A percentile compares a stretch with the other conserved stretches of the same genome.
phyloP scores from a whole-genome alignment of 2,888 invertebrate genomes.

The Drosophila macrothrix region DNA sequence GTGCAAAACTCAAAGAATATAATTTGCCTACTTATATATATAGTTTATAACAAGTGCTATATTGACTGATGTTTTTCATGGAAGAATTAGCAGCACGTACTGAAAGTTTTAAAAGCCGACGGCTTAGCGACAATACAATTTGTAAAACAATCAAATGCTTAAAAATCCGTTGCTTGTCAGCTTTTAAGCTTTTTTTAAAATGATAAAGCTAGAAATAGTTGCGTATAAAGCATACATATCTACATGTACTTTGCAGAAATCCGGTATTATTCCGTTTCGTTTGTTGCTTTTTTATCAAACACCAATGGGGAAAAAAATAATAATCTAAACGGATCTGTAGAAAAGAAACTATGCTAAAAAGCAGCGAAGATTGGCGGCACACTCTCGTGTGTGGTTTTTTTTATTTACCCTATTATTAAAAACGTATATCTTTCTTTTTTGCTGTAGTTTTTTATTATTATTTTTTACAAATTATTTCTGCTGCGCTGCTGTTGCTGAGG shows the following conservation, averaged over 20 bases:
- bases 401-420: conserved; percentile 38
- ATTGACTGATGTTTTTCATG: not conserved
- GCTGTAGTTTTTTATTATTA: conserved; percentile 6
- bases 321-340: conserved; percentile 38
- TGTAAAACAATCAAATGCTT: not conserved
- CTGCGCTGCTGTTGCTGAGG: conserved; percentile 27
- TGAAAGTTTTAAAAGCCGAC: not conserved
- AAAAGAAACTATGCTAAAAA: conserved; percentile 67
- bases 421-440: conserved; percentile 25
- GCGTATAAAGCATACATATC: not conserved
- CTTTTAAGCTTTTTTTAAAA: conserved; percentile 10
- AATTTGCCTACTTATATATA: not conserved
- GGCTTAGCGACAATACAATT: not conserved
- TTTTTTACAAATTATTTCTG: conserved; percentile 53
- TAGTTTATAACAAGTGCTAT: not conserved
- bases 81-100: not conserved
- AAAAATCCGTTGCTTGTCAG: conserved; percentile 5
- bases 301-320: not conserved
- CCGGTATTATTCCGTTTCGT: conserved; percentile 58
- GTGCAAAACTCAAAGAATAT: not conserved
- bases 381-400: conserved; percentile 14
- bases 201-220: conserved; percentile 27
- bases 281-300: conserved; percentile 6
- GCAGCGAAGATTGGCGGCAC: conserved; percentile 28
- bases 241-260: conserved; percentile 23